Conservation (phyloP, 2,888 invertebrate genomes). For the Cheilosia vulpina region DNA sequence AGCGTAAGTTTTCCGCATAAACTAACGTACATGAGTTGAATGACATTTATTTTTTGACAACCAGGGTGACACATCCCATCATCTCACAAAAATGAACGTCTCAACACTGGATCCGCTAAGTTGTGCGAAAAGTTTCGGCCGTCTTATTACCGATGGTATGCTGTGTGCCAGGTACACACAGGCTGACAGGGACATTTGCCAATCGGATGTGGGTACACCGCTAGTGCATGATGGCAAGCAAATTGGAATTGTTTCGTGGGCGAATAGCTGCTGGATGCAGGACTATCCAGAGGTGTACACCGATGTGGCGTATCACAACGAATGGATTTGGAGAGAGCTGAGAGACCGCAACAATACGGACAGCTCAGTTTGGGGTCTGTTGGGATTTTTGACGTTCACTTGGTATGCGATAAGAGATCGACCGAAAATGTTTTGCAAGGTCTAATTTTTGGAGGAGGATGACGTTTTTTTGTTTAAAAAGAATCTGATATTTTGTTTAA, state of each 20-base stretch:
- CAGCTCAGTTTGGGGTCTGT: constrained; percentile 80
- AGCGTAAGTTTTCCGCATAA: constrained; percentile 19
- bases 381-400: constrained; percentile 79
- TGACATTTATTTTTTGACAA: background rate
- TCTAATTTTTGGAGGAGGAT: background rate
- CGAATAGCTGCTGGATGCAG: constrained; percentile 32
- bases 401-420: constrained; percentile 76
- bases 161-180: constrained; percentile 38
- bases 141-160: constrained; percentile 46
- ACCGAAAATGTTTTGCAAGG: constrained; percentile 10
- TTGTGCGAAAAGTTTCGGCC: constrained; percentile 32
- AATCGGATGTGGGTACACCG: constrained; percentile 55
- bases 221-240: constrained; percentile 46
- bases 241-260: constrained; percentile 55
- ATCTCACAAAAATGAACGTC: constrained; percentile 46
- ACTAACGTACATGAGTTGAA: background rate
- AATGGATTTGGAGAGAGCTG: constrained; percentile 78
- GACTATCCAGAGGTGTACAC: constrained; percentile 71
- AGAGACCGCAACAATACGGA: constrained; percentile 79
- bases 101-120: constrained; percentile 33
- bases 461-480: background rate
- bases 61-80: constrained; percentile 47
- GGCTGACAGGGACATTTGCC: constrained; percentile 27
- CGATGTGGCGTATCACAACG: constrained; percentile 63
- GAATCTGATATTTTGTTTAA: constrained; percentile 58